Conservation (phyloP, 2,113 vertebrate species). For the Toxostoma redivivum region DNA sequence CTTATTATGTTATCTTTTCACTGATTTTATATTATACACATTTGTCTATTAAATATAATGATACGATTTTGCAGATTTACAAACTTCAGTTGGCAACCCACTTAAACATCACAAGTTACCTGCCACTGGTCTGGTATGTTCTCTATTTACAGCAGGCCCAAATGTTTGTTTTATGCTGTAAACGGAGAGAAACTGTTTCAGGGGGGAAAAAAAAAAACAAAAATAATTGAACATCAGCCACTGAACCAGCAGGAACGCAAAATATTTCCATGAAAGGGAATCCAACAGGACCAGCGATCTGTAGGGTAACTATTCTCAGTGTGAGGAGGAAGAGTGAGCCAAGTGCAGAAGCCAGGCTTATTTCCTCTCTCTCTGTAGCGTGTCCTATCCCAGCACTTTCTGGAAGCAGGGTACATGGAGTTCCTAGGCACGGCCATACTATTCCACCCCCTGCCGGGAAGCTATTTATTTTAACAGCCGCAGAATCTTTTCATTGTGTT, state of each 20-base stretch:
- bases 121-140: constrained; percentile 8
- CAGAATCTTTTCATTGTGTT: constrained; percentile 50
- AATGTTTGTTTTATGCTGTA: constrained; percentile 44
- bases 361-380: not conserved
- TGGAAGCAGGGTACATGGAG: constrained; percentile 33
- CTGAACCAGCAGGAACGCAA: constrained; percentile 24
- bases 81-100: not conserved
- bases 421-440: not conserved
- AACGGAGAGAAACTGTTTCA: constrained; percentile 11
- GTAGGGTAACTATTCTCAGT: constrained; percentile 45
- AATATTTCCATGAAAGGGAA: constrained; percentile 52
- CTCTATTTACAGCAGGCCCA: constrained; percentile 33
- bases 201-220: not conserved
- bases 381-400: constrained; percentile 20
- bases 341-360: constrained; percentile 45
- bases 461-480: constrained; percentile 40
- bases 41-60: constrained; percentile 46
- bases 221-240: constrained; percentile 39
- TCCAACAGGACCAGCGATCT: not conserved
- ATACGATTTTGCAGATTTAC: constrained; percentile 37
- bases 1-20: constrained; percentile 59
- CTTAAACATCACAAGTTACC: constrained; percentile 36
- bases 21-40: constrained; percentile 57
- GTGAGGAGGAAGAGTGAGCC: constrained; percentile 33
- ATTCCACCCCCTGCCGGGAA: constrained; percentile 29